A percentile compares a stretch with the other conserved stretches of the same genome.
phyloP scores from a whole-genome alignment of 2,113 vertebrate species.

The Martes martes region DNA sequence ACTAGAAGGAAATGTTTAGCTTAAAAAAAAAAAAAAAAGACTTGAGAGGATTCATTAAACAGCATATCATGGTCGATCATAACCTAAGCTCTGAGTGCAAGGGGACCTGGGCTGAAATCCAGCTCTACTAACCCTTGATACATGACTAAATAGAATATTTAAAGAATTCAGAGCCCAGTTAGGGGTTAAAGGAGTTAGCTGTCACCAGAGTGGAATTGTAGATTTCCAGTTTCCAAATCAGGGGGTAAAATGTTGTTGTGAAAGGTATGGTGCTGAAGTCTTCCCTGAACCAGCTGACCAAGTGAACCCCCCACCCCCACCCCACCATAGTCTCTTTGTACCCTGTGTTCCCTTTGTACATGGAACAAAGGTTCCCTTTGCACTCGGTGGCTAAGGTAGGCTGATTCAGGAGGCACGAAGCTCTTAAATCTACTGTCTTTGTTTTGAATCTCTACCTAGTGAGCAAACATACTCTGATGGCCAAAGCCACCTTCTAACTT shows the following conservation, averaged over 20 bases:
- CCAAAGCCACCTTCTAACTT: not conserved
- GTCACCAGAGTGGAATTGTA: not conserved
- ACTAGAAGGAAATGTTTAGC: not conserved
- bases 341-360: not conserved
- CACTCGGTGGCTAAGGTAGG: not conserved
- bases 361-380: not conserved
- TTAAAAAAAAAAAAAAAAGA: not conserved
- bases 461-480: not conserved
- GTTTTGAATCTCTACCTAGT: slow-evolving; percentile 26
- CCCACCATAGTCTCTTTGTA: not conserved
- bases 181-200: not conserved
- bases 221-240: not conserved
- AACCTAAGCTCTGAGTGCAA: not conserved
- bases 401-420: not conserved
- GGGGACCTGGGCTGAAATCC: not conserved
- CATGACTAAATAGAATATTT: not conserved
- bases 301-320: no score
- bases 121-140: not conserved
- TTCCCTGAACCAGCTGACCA: not conserved
- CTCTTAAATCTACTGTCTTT: slow-evolving; percentile 1
- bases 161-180: slow-evolving; percentile 10
- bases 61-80: not conserved
- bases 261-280: not conserved
- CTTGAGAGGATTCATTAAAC: not conserved
- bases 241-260: not conserved